Evolutionary conservation across 2,113 vertebrate genomes (phyloP).

Genomic region (Ibidorhyncha struthersii): DNA sequence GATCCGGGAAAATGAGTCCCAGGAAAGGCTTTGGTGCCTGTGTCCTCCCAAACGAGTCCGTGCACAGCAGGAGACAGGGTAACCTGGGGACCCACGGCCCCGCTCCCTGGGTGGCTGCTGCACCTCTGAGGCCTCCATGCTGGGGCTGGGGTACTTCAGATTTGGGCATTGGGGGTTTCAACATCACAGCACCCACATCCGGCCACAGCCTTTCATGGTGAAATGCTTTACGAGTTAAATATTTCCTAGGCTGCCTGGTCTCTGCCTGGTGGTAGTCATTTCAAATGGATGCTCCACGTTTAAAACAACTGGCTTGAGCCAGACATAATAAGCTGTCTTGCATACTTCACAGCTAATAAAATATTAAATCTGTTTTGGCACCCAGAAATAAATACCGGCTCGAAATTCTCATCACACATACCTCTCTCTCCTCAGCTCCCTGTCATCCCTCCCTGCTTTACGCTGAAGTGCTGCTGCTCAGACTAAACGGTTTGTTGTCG

Average conservation of each 20-base stretch:
- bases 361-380: not conserved
- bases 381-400: not conserved
- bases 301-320: not conserved
- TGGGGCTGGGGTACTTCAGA: not conserved
- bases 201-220: not conserved
- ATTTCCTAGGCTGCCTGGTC: not conserved
- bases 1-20: not conserved
- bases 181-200: not conserved
- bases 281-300: not conserved
- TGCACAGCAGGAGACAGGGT: not conserved
- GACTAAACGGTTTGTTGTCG: not conserved
- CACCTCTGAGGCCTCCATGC: too few species aligned
- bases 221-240: not conserved
- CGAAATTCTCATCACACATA: rapidly evolving
- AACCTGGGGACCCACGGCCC: not conserved
- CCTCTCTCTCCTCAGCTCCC: not conserved
- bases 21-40: not conserved
- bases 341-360: slow-evolving; percentile 1
- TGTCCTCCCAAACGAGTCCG: rapidly evolving
- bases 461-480: not conserved
- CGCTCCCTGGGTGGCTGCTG: not conserved
- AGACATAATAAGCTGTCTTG: not conserved
- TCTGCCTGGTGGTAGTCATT: not conserved
- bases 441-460: not conserved
- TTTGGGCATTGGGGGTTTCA: not conserved